Conservation (phyloP, 2,113 vertebrate genomes). For the Pica pica region DNA sequence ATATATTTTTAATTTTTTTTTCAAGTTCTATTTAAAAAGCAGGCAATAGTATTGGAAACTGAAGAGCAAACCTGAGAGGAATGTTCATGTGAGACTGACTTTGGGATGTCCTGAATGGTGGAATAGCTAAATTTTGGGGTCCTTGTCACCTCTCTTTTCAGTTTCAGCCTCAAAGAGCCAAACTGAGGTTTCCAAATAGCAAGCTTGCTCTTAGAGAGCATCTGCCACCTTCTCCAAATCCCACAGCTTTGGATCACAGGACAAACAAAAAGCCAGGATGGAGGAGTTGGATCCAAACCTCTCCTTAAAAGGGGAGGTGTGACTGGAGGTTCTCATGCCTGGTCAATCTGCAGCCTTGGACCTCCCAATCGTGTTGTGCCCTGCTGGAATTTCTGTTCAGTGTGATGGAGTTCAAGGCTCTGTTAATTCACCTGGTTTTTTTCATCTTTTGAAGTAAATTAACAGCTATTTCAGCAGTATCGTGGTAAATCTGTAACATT, state of each 20-base stretch:
- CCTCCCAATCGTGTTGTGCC: neutral
- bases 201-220: neutral
- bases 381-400: neutral
- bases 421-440: neutral
- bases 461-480: conserved; percentile 20
- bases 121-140: neutral
- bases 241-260: neutral
- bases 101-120: neutral
- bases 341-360: neutral
- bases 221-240: neutral
- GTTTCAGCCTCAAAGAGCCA: neutral
- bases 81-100: neutral
- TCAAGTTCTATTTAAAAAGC: neutral
- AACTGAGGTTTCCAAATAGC: neutral
- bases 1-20: neutral
- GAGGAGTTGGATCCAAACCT: neutral
- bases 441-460: neutral
- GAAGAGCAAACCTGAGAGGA: neutral
- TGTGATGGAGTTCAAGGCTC: neutral
- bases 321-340: neutral
- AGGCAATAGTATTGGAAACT: neutral
- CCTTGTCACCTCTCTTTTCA: neutral
- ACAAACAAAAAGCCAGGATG: neutral
- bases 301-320: neutral
- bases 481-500: neutral